Percentiles rank a stretch among this genome's conserved stretches.
phyloP scores from a whole-genome alignment of 2,888 invertebrate genomes.

The Cyaniris semiargus region DNA sequence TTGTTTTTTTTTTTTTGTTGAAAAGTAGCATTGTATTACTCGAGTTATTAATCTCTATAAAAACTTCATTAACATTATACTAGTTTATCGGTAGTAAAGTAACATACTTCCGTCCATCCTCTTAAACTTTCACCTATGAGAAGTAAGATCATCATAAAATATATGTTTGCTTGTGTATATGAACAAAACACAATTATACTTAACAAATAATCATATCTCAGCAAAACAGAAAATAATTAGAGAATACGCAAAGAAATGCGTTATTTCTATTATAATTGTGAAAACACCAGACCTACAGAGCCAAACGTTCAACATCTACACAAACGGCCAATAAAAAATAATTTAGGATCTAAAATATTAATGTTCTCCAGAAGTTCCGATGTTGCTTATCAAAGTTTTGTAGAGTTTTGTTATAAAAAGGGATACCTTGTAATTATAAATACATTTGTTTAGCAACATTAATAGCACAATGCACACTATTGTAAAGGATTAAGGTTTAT shows the following conservation, averaged over 20 bases:
- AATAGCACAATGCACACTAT: background rate
- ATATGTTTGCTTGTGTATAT: too few relatives aligned
- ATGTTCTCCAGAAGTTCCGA: background rate
- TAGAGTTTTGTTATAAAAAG: background rate
- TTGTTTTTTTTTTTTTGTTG: too few relatives aligned
- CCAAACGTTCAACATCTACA: background rate
- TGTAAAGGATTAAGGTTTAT: too few relatives aligned
- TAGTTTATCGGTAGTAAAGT: background rate
- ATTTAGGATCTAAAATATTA: background rate
- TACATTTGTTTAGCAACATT: too few relatives aligned
- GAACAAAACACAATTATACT: too few relatives aligned
- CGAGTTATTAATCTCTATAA: too few relatives aligned
- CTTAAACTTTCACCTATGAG: background rate
- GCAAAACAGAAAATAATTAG: background rate
- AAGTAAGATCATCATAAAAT: background rate
- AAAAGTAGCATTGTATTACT: too few relatives aligned
- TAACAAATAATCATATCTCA: too few relatives aligned
- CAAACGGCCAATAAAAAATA: background rate
- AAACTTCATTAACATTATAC: background rate
- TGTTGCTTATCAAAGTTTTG: background rate
- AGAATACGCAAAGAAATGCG: background rate
- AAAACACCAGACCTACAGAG: too few relatives aligned
- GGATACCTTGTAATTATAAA: background rate
- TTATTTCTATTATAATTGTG: too few relatives aligned
- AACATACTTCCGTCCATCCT: background rate